phyloP scores from a whole-genome alignment of 2,797 vertebrate species.

The Novumbra hubbsi region DNA sequence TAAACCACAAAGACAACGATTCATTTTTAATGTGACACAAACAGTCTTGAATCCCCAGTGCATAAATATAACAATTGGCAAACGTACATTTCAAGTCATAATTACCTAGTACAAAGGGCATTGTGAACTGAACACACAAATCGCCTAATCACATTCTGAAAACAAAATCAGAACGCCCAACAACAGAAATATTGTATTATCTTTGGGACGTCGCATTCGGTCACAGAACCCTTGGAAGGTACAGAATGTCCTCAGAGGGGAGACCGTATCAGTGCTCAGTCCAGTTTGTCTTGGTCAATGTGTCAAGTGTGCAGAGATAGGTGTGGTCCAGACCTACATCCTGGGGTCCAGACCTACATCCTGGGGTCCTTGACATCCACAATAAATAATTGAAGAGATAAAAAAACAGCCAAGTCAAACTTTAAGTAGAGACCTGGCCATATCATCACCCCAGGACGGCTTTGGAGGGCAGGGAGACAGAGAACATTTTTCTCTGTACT shows the following conservation, averaged over 20 bases:
- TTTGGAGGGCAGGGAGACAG: constrained; percentile 14
- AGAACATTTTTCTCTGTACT: constrained; percentile 46
- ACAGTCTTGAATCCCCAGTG: neutral
- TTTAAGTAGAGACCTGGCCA: constrained; percentile 55
- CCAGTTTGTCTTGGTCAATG: too few species aligned
- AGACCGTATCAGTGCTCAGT: too few species aligned
- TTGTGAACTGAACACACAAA: constrained; percentile 17
- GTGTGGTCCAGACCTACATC: constrained; percentile 43
- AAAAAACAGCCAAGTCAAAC: constrained; percentile 35
- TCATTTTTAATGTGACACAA: neutral
- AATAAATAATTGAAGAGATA: constrained; percentile 53
- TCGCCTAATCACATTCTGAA: neutral
- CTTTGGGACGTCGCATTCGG: too few species aligned
- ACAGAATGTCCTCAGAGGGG: too few species aligned
- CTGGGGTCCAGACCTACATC: constrained; percentile 42
- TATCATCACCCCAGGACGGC: constrained; percentile 59
- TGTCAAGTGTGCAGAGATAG: neutral
- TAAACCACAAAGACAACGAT: neutral
- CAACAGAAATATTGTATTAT: neutral
- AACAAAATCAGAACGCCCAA: constrained; percentile 1
- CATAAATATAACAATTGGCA: neutral
- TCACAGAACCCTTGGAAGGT: too few species aligned
- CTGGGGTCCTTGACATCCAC: constrained; percentile 45
- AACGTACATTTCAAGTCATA: constrained; percentile 15
- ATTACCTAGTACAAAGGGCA: constrained; percentile 13